These are phyloP conservation scores for Entosphenus tridentatus DNA, from an alignment of 2,113 vertebrate species.

Conservation along the genomic window DNA sequence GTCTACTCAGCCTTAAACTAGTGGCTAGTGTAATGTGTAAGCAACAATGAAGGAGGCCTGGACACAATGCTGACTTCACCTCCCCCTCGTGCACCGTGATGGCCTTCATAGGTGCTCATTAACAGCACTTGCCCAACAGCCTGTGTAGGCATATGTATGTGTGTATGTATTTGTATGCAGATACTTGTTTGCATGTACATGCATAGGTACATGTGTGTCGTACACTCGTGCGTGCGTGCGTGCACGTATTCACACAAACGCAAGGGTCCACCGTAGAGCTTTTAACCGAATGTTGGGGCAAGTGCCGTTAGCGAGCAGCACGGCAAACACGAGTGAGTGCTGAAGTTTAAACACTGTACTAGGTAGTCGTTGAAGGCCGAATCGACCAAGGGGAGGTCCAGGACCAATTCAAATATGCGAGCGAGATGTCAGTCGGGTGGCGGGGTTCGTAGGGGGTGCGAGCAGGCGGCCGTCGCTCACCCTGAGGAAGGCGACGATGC, in stretches of 20 bases:
- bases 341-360: not conserved
- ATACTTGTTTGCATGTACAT: not conserved
- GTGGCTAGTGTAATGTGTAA: too few species aligned
- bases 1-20: too few species aligned
- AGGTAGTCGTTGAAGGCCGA: not conserved
- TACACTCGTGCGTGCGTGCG: not conserved
- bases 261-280: not conserved
- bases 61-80: too few species aligned
- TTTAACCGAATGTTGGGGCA: too few species aligned
- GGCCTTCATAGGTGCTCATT: too few species aligned
- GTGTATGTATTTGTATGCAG: not conserved
- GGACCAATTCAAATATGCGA: too few species aligned
- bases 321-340: not conserved
- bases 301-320: too few species aligned
- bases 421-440: too few species aligned
- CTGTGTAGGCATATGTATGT: not conserved
- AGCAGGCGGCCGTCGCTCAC: conserved; percentile 18
- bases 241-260: not conserved
- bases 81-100: too few species aligned
- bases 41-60: too few species aligned
- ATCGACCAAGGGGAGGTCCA: not conserved
- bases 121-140: too few species aligned
- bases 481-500: conserved; percentile 96
- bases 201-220: not conserved
- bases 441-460: too few species aligned